Evolutionary conservation across 1,140 invertebrate genomes (phyloP).

Genomic region (Antheraea pernyi): DNA sequence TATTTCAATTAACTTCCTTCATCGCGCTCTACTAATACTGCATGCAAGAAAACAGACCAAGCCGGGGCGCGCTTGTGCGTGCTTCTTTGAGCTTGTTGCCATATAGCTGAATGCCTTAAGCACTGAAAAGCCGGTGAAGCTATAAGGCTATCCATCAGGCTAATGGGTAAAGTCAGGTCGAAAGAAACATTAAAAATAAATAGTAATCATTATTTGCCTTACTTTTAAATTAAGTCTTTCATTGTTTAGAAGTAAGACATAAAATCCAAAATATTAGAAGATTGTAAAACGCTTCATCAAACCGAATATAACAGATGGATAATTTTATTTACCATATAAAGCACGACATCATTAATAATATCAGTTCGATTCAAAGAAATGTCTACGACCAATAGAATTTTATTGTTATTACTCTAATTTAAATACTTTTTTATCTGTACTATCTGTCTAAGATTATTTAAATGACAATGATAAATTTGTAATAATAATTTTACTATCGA

Average conservation of each 20-base stretch:
- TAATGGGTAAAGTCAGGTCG: no score
- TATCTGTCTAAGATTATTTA: constrained; percentile 1
- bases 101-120: no score
- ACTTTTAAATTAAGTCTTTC: no score
- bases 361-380: background rate
- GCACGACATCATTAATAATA: background rate
- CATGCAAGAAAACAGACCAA: no score
- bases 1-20: no score
- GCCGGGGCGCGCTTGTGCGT: no score
- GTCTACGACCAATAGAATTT: background rate
- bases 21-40: no score
- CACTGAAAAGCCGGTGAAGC: no score
- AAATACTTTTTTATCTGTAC: background rate
- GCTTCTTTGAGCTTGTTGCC: no score
- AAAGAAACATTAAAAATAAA: no score
- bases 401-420: background rate
- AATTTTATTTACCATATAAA: background rate
- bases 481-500: background rate
- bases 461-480: background rate
- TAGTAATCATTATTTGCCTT: no score
- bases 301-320: background rate
- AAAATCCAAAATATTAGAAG: background rate
- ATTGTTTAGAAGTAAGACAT: background rate
- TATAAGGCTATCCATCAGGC: no score
- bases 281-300: background rate